Conservation (phyloP, 2,888 invertebrate genomes). For the Pristionchus entomophagus region DNA sequence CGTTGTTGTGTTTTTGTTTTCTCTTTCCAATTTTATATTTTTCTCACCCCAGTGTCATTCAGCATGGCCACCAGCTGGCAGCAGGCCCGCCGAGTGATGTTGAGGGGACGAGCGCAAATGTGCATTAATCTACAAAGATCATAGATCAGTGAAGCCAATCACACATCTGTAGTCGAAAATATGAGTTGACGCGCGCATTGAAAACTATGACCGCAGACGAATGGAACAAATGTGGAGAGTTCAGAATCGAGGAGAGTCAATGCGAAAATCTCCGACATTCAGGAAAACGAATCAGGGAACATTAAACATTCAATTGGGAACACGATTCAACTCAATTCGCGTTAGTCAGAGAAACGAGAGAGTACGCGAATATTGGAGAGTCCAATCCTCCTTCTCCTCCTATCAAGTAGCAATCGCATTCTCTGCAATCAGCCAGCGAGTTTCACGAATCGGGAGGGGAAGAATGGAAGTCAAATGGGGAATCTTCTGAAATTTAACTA, state of each 20-base stretch:
- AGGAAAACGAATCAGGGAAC: background rate
- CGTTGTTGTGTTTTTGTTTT: background rate
- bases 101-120: constrained; percentile 65
- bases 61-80: constrained; percentile 63
- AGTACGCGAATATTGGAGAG: background rate
- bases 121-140: no score
- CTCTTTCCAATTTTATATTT: background rate
- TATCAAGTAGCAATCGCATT: no score
- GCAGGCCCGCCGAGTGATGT: constrained; percentile 63
- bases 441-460: no score
- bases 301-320: no score
- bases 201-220: background rate
- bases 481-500: no score
- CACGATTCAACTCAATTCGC: background rate
- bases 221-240: background rate
- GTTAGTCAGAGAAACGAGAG: background rate
- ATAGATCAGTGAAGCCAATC: background rate
- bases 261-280: no score
- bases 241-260: no score
- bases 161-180: background rate
- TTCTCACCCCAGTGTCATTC: constrained; percentile 57
- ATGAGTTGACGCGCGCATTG: background rate
- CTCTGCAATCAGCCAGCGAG: no score
- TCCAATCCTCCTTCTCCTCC: background rate
- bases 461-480: no score